A percentile compares a stretch with the other conserved stretches of the same genome.
Conservation (phyloP, 2,113 vertebrate genomes). For the Cavia porcellus region DNA sequence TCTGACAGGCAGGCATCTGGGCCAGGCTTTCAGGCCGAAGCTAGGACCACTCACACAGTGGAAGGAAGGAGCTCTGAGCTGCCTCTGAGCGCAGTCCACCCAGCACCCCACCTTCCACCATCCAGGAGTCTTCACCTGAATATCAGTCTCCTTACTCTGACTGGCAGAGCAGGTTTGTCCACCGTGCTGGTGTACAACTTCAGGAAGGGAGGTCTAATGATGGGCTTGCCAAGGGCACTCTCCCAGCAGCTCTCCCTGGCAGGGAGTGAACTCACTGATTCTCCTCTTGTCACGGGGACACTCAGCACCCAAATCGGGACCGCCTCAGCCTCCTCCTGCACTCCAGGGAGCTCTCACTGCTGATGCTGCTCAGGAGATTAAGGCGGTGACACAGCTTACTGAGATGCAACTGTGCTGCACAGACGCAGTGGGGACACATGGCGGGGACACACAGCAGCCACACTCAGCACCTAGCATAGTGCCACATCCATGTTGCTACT, state of each 20-base stretch:
- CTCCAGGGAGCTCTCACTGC: background rate
- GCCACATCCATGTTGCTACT: background rate
- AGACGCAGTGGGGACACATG: background rate
- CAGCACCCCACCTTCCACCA: background rate
- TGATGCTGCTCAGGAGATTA: background rate
- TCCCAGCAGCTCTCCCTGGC: background rate
- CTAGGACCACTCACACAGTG: background rate
- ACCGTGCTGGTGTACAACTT: background rate
- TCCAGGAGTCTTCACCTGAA: background rate
- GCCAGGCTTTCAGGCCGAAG: background rate
- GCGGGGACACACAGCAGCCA: background rate
- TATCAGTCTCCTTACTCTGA: background rate
- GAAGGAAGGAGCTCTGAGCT: too few relatives aligned
- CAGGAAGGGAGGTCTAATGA: background rate
- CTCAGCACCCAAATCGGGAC: background rate
- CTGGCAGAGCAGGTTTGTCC: slow-evolving; percentile 70
- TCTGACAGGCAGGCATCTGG: background rate
- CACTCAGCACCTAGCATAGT: background rate
- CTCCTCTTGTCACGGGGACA: background rate
- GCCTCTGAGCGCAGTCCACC: background rate
- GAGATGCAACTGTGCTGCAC: fast-evolving
- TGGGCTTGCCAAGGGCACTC: background rate
- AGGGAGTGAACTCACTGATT: background rate
- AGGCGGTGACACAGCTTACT: background rate
- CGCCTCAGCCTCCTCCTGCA: background rate